phyloP scores from a whole-genome alignment of 1,140 invertebrate species.

The Pararge aegeria region DNA sequence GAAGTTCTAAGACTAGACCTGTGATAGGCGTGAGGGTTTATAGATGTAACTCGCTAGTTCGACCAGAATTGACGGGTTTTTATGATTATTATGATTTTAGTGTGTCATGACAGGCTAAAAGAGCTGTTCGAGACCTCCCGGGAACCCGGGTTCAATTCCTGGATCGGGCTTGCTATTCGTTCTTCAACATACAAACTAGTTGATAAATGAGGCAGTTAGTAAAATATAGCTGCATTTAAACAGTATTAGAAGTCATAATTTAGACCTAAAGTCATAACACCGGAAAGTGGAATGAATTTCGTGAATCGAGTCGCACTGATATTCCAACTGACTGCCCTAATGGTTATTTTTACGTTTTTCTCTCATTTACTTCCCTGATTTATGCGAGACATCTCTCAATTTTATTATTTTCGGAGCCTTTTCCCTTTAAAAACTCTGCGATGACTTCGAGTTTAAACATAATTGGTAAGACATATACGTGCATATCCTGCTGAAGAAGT shows the following conservation, averaged over 20 bases:
- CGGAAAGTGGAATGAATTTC: constrained; percentile 44
- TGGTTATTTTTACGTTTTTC: constrained; percentile 43
- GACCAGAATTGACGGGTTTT: too few species aligned
- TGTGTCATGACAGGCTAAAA: too few species aligned
- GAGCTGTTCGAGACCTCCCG: too few species aligned
- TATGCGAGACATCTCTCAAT: constrained; percentile 43
- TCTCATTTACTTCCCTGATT: constrained; percentile 45
- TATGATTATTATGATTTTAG: too few species aligned
- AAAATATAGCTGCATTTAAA: neutral
- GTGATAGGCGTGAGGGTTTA: too few species aligned
- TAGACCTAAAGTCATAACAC: constrained; percentile 38
- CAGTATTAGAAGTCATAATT: constrained; percentile 26
- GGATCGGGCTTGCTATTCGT: too few species aligned
- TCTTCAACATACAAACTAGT: too few species aligned
- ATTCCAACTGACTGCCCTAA: constrained; percentile 44
- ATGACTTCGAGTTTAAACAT: constrained; percentile 7
- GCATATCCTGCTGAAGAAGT: neutral
- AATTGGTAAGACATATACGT: neutral
- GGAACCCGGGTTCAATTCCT: too few species aligned
- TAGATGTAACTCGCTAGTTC: too few species aligned
- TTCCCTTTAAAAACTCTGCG: constrained; percentile 5
- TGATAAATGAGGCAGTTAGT: too few species aligned
- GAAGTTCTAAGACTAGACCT: too few species aligned
- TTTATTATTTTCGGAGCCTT: constrained; percentile 30
- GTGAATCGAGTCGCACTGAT: constrained; percentile 35